Percentiles rank a stretch among this genome's conserved stretches.
Conservation (phyloP, 2,888 invertebrate species). For the Synanthedon myopaeformis region DNA sequence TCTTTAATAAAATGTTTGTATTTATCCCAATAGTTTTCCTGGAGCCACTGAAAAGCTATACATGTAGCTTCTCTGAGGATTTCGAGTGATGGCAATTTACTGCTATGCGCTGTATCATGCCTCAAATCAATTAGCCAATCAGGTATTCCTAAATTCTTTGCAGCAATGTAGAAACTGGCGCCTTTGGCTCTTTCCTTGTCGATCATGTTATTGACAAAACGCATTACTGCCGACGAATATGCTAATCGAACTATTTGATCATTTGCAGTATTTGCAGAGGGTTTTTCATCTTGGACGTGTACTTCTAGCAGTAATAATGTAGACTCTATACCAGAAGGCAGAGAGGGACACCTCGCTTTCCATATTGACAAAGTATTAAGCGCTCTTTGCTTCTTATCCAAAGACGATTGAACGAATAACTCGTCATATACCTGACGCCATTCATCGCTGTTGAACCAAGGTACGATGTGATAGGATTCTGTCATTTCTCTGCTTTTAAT, state of each 20-base stretch:
- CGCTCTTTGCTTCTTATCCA: slow-evolving; percentile 39
- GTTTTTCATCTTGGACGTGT: slow-evolving; percentile 37
- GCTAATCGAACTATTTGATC: slow-evolving; percentile 67
- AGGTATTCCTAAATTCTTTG: slow-evolving; percentile 76
- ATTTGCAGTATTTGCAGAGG: slow-evolving; percentile 21
- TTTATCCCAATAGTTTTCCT: slow-evolving; percentile 74
- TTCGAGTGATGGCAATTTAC: slow-evolving; percentile 73
- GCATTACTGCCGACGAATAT: slow-evolving; percentile 74
- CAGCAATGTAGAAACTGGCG: slow-evolving; percentile 68
- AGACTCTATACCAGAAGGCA: slow-evolving; percentile 73
- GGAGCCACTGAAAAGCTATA: slow-evolving; percentile 77
- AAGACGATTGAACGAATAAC: slow-evolving; percentile 38
- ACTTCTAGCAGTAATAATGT: slow-evolving; percentile 70
- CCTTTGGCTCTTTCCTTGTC: slow-evolving; percentile 66
- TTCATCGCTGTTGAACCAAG: slow-evolving; percentile 59
- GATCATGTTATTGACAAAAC: slow-evolving; percentile 75
- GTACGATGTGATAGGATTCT: slow-evolving; percentile 42
- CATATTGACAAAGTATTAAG: slow-evolving; percentile 63
- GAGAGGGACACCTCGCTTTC: slow-evolving; percentile 67
- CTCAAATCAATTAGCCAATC: slow-evolving; percentile 84
- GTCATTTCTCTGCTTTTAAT: slow-evolving; percentile 19
- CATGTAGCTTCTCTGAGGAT: slow-evolving; percentile 73
- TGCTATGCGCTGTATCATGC: slow-evolving; percentile 82
- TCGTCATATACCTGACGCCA: slow-evolving; percentile 63
- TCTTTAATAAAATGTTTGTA: slow-evolving; percentile 63